Evolutionary conservation across 2,888 invertebrate species (phyloP).

Genomic region (Antitype chi): DNA sequence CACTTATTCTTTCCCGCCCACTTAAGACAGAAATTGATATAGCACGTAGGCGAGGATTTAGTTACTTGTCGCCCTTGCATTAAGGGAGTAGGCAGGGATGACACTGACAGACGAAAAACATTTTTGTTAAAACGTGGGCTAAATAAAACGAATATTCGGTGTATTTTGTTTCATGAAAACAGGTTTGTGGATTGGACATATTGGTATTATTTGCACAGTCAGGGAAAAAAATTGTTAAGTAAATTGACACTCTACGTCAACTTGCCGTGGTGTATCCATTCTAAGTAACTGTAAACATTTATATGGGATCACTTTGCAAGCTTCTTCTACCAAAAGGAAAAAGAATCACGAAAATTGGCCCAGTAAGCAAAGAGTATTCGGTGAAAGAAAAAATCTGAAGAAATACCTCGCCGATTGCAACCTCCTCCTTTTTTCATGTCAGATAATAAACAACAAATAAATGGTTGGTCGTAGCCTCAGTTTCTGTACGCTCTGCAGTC

Average conservation of each 20-base stretch:
- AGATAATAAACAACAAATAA: neutral
- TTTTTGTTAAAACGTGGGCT: neutral
- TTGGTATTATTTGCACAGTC: neutral
- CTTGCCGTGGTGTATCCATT: neutral
- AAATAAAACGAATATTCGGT: neutral
- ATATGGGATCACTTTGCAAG: too few species aligned
- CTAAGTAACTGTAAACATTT: neutral
- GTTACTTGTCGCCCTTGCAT: conserved; percentile 17
- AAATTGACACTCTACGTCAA: neutral
- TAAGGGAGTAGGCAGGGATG: conserved; percentile 19
- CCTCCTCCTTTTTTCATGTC: too few species aligned
- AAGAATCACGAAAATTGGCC: too few species aligned
- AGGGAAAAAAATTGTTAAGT: too few species aligned
- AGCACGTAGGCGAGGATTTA: conserved; percentile 21
- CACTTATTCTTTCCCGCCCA: conserved; percentile 12
- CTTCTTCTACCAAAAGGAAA: too few species aligned
- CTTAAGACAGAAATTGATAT: conserved; percentile 37
- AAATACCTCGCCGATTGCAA: too few species aligned
- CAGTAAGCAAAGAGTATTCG: too few species aligned
- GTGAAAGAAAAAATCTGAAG: too few species aligned
- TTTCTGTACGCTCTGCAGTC: neutral
- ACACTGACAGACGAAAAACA: conserved; percentile 1
- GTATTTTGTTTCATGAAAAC: conserved; percentile 2
- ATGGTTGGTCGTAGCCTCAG: neutral
- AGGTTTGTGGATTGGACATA: neutral